These are phyloP conservation scores for Dolichomitus sp. DNA, from an alignment of 2,888 invertebrate species.

Conservation along the genomic window DNA sequence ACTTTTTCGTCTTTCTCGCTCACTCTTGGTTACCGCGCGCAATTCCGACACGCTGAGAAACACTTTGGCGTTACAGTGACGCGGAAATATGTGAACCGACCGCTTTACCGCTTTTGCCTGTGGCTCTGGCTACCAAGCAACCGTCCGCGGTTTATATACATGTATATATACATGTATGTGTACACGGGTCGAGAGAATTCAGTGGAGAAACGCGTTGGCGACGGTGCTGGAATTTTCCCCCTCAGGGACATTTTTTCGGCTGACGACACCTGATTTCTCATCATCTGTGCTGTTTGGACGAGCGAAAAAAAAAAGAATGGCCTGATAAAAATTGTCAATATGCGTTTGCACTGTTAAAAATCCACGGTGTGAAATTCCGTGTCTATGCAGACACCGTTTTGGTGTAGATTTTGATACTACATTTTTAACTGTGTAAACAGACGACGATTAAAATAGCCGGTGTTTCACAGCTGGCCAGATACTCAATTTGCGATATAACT, in stretches of 20 bases:
- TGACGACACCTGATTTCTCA: conserved; percentile 4
- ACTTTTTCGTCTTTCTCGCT: conserved; percentile 38
- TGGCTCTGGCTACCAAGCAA: neutral
- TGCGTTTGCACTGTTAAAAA: no score
- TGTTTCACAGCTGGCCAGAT: no score
- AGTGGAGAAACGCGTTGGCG: conserved; percentile 22
- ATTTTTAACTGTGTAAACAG: no score
- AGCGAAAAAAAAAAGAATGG: neutral
- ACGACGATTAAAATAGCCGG: no score
- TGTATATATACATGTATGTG: neutral
- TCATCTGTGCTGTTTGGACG: neutral
- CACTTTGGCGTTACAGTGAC: conserved; percentile 60
- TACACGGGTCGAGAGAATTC: conserved; percentile 23
- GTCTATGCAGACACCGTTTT: no score
- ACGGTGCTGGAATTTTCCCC: conserved; percentile 31
- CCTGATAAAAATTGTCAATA: no score
- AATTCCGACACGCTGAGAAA: conserved; percentile 60
- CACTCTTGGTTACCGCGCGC: conserved; percentile 48
- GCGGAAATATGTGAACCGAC: conserved; percentile 57
- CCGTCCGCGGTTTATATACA: neutral
- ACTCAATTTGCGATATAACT: no score
- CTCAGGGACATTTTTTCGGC: conserved; percentile 30
- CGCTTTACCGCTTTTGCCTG: conserved; percentile 23
- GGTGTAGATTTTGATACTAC: no score
- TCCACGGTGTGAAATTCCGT: no score